Base-by-base conservation (phyloP, 2,888 invertebrate species). In the Diaprepes abbreviatus region DNA sequence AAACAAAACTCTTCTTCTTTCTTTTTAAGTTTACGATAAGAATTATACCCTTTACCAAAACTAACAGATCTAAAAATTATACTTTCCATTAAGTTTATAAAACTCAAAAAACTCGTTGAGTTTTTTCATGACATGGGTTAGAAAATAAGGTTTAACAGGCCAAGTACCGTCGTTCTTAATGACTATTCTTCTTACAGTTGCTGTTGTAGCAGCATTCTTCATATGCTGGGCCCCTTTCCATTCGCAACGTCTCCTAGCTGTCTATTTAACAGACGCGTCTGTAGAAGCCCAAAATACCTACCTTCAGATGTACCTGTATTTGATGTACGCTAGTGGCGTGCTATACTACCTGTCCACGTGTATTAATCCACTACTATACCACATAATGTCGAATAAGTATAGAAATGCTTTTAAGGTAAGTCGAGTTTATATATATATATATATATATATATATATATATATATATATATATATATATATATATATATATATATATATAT, bases 151-250 rank as follows among this genome's bases (percentile, higher is more conserved):
- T n/a, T n/a, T n/a, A n/a, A n/a, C n/a, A n/a, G n/a, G n/a, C n/a
- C n/a, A n/a, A n/a, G n/a, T n/a, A n/a, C n/a, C n/a, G n/a, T n/a
- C n/a, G n/a, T n/a, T n/a, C n/a, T n/a, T n/a, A n/a, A n/a, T n/a
- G n/a, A 1, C 10, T 60, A 40, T 43, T 70, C 71, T 55, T 75
- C 73, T 75, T 82, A 70, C 85, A 86, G 68, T 89, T 93, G 93
- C 93, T 78, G 94, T 95, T 65, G 92, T 97, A 2, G 93, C 95
- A 77, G 95, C 96, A 1, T 94, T 94, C 83, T 94, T 93, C 85
- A 86, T 95, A 24, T 96, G 95, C 84, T 94, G 94, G 94, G 94
- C 93, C 0, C 97, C 97, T 1, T 97, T 96, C 85, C 97, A 97
- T 84, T 93, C 94, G 0, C 97, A 97, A 82, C 87, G 97, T 9